Evolutionary conservation across 1,140 invertebrate genomes (phyloP).

Genomic region (Panulirus ornatus): DNA sequence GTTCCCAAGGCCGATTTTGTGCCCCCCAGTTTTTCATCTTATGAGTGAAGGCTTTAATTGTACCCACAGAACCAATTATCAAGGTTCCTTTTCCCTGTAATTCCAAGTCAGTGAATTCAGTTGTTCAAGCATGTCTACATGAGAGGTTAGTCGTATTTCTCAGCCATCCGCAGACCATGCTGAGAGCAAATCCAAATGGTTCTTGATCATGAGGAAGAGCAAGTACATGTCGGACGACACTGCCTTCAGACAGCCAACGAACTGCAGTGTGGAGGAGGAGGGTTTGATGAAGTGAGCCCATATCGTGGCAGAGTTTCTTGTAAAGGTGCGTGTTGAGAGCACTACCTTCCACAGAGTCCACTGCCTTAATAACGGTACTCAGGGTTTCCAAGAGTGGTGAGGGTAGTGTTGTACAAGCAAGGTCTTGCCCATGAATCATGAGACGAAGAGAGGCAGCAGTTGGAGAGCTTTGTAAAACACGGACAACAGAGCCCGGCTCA

Average conservation of each 20-base stretch:
- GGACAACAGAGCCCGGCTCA: slow-evolving; percentile 76
- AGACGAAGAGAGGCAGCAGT: slow-evolving; percentile 77
- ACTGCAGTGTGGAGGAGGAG: too few relatives aligned
- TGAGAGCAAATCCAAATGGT: slow-evolving; percentile 30
- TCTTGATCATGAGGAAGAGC: neutral
- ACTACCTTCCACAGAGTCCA: too few relatives aligned
- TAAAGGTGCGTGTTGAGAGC: too few relatives aligned
- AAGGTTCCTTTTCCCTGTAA: slow-evolving; percentile 76
- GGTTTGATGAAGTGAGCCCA: too few relatives aligned
- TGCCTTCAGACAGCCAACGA: neutral
- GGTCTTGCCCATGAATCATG: slow-evolving; percentile 66
- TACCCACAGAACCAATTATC: too few relatives aligned
- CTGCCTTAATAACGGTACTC: slow-evolving; percentile 34
- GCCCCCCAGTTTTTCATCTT: too few relatives aligned
- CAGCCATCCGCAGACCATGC: slow-evolving; percentile 4
- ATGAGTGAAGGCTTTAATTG: too few relatives aligned
- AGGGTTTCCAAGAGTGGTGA: slow-evolving; percentile 10
- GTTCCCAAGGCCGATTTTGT: too few relatives aligned
- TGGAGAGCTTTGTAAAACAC: slow-evolving; percentile 76
- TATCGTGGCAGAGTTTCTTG: too few relatives aligned
- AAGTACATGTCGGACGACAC: neutral
- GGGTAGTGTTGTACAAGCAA: slow-evolving; percentile 23
- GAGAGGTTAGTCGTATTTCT: slow-evolving; percentile 11
- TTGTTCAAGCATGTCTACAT: too few relatives aligned
- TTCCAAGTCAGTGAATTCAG: too few relatives aligned